A percentile compares a stretch with the other conserved stretches of the same genome.
phyloP scores from a whole-genome alignment of 2,113 vertebrate genomes.

The Oreochromis spilurus region DNA sequence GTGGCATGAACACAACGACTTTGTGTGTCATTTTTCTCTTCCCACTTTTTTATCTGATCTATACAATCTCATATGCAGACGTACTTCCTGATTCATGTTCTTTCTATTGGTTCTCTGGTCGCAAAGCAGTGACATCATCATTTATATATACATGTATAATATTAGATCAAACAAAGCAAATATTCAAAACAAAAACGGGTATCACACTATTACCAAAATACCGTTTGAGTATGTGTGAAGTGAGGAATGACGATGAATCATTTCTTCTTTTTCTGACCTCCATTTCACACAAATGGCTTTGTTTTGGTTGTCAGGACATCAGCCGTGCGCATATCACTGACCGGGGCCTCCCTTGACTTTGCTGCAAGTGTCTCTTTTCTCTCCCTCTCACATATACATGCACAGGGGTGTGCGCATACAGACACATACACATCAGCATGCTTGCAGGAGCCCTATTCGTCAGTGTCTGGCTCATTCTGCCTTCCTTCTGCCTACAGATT shows the following conservation, averaged over 20 bases:
- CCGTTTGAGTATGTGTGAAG: background rate
- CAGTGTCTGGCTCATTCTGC: conserved; percentile 57
- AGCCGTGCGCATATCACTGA: conserved; percentile 43
- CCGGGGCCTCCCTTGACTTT: conserved; percentile 59
- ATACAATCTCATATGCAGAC: background rate
- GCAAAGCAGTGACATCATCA: background rate
- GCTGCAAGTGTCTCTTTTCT: conserved; percentile 55
- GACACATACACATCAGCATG: conserved; percentile 37
- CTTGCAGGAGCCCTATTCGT: conserved; percentile 57
- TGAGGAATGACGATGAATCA: background rate
- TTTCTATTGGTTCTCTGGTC: background rate
- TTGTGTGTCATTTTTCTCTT: conserved; percentile 39
- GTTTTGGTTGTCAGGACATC: conserved; percentile 67
- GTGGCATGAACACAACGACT: conserved; percentile 22
- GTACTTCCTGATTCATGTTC: background rate
- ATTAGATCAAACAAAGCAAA: conserved; percentile 3
- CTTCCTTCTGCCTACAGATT: conserved; percentile 64
- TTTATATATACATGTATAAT: background rate
- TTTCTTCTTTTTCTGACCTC: conserved; percentile 11
- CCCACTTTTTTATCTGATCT: background rate
- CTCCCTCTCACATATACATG: conserved; percentile 46
- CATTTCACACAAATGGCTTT: conserved; percentile 36
- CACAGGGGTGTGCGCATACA: conserved; percentile 32
- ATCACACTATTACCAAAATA: background rate
- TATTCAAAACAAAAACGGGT: background rate